A percentile compares a stretch with the other conserved stretches of the same genome.
phyloP scores from a whole-genome alignment of 2,888 invertebrate species.

The Sarcophaga rosellei region DNA sequence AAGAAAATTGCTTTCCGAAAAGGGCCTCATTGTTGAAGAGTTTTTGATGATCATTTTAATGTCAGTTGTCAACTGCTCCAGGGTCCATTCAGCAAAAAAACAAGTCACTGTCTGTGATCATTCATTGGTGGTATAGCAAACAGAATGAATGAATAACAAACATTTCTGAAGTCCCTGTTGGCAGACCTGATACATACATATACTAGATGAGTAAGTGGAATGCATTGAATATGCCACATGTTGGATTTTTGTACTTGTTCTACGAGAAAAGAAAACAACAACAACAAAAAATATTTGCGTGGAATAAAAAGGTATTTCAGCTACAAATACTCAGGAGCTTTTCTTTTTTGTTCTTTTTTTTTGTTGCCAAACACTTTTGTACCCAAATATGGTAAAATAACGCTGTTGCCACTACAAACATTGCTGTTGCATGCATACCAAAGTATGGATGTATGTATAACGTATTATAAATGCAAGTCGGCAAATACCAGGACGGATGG shows the following conservation, averaged over 20 bases:
- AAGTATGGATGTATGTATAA: not conserved
- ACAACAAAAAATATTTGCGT: not conserved
- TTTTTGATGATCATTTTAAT: no score
- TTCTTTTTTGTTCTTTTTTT: conserved; percentile 21
- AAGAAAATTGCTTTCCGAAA: no score
- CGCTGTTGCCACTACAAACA: conserved; percentile 9
- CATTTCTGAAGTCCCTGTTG: not conserved
- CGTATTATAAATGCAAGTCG: conserved; percentile 29
- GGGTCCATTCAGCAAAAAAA: no score
- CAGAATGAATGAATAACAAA: no score
- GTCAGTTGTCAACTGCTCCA: no score
- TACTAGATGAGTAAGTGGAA: conserved; percentile 29
- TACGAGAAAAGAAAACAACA: conserved; percentile 5
- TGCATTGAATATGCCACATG: conserved; percentile 41
- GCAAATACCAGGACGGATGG: conserved; percentile 8
- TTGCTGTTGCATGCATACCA: conserved; percentile 16
- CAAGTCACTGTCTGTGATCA: no score
- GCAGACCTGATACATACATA: conserved; percentile 17
- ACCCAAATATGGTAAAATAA: conserved; percentile 53
- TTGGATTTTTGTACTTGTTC: conserved; percentile 37
- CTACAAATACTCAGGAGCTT: conserved; percentile 42
- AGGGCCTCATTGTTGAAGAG: no score
- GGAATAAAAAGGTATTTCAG: conserved; percentile 10
- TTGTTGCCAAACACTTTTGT: conserved; percentile 47
- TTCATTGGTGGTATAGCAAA: no score